Percentiles rank a stretch among this genome's conserved stretches.
Evolutionary conservation across 2,888 invertebrate species (phyloP).

Genomic region (Amaurobius ferox): DNA sequence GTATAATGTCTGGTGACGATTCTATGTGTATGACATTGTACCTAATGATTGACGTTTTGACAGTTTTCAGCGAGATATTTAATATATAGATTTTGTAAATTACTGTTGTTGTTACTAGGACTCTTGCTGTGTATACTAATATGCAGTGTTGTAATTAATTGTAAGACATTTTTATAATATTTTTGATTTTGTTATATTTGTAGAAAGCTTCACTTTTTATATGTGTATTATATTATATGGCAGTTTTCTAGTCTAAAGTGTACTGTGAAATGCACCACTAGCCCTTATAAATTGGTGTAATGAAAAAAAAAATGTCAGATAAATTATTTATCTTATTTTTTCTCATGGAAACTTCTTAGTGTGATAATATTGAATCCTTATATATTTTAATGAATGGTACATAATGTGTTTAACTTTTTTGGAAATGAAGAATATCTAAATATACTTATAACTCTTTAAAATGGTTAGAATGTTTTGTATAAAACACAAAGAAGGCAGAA

Average conservation of each 20-base stretch:
- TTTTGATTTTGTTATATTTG: conserved; percentile 72
- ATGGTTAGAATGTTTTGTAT: no score
- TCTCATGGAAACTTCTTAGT: conserved; percentile 21
- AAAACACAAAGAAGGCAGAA: no score
- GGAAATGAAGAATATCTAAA: not conserved
- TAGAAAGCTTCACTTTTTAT: conserved; percentile 73
- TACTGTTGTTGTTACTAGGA: conserved; percentile 62
- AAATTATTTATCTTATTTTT: conserved; percentile 6
- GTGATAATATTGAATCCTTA: conserved; percentile 29
- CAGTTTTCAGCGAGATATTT: conserved; percentile 65
- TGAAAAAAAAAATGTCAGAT: not conserved
- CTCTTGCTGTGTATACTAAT: conserved; percentile 59
- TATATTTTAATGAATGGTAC: conserved; percentile 9
- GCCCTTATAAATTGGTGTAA: conserved; percentile 12
- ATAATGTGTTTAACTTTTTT: conserved; percentile 7
- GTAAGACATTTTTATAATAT: conserved; percentile 70
- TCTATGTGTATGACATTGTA: conserved; percentile 6
- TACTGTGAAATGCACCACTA: conserved; percentile 61
- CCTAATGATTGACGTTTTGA: conserved; percentile 31
- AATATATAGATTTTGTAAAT: conserved; percentile 66
- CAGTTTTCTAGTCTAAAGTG: conserved; percentile 70
- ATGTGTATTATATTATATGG: conserved; percentile 69
- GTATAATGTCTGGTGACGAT: conserved; percentile 37
- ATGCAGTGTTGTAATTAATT: conserved; percentile 70
- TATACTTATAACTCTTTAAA: no score